These are phyloP conservation scores for Adoxophyes honmai DNA, from an alignment of 1,140 invertebrate genomes.

Conservation along the genomic window DNA sequence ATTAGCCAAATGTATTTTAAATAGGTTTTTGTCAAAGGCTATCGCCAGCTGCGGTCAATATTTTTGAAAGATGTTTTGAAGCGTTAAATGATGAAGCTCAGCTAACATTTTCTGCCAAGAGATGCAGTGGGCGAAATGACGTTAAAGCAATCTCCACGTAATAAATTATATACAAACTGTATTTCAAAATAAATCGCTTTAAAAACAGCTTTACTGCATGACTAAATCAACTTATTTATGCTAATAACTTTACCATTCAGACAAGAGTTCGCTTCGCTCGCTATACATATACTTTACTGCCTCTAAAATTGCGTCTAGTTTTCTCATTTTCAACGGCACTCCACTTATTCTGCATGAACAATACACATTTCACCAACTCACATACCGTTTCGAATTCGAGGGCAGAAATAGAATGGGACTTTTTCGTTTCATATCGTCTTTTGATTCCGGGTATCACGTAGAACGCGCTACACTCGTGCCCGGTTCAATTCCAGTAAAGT, in stretches of 20 bases:
- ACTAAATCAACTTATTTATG: no score
- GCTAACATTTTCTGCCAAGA: conserved; percentile 2
- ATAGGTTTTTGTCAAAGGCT: no score
- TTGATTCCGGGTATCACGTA: conserved; percentile 18
- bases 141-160: neutral
- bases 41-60: conserved; percentile 2
- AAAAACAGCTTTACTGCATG: neutral
- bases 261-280: no score
- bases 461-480: neutral
- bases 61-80: conserved; percentile 1
- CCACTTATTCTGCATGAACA: conserved; percentile 8
- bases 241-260: no score
- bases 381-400: neutral
- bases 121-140: neutral
- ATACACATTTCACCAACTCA: conserved; percentile 11
- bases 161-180: neutral
- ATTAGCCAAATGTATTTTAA: no score
- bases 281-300: no score
- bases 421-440: conserved; percentile 32
- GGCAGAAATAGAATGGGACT: conserved; percentile 27
- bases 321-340: no score
- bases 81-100: conserved; percentile 6
- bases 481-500: conserved; percentile 4
- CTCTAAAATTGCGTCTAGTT: no score
- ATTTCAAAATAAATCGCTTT: neutral